Conservation (phyloP, 2,797 vertebrate species). For the Mormyrus hasselquistii region DNA sequence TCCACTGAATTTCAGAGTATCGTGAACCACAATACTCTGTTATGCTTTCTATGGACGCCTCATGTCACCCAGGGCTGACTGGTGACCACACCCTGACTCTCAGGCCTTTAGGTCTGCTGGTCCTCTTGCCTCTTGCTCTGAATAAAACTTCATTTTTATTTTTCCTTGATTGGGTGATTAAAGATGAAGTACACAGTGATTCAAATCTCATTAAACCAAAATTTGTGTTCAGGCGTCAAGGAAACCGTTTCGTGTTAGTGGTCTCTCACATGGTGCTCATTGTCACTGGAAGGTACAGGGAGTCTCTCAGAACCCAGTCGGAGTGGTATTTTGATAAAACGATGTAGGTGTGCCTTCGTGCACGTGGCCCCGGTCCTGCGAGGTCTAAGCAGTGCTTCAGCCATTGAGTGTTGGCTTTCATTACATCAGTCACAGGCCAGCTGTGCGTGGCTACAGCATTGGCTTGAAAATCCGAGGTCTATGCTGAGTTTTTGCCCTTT, state of each 20-base stretch:
- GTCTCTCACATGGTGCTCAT: not conserved
- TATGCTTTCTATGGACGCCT: not conserved
- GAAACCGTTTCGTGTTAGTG: not conserved
- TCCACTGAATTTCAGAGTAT: not conserved
- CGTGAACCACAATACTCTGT: not conserved
- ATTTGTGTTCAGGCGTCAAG: not conserved
- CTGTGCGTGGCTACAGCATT: not conserved
- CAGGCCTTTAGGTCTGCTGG: not conserved
- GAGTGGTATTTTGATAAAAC: not conserved
- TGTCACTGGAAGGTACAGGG: not conserved
- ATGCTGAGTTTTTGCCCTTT: not conserved
- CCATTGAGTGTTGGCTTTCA: not conserved
- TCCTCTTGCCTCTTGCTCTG: not conserved
- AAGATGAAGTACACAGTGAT: not conserved
- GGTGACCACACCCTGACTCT: not conserved
- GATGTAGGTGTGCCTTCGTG: not conserved
- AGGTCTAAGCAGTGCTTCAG: not conserved
- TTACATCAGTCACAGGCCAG: not conserved
- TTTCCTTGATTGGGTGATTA: not conserved
- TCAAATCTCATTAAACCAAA: not conserved
- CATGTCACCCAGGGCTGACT: not conserved
- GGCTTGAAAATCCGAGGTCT: not conserved
- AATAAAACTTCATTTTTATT: not conserved
- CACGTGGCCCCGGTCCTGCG: not conserved
- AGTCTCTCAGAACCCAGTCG: not conserved